These are phyloP conservation scores for Chrysochloris asiatica DNA, from an alignment of 2,113 vertebrate genomes.

Conservation along the genomic window DNA sequence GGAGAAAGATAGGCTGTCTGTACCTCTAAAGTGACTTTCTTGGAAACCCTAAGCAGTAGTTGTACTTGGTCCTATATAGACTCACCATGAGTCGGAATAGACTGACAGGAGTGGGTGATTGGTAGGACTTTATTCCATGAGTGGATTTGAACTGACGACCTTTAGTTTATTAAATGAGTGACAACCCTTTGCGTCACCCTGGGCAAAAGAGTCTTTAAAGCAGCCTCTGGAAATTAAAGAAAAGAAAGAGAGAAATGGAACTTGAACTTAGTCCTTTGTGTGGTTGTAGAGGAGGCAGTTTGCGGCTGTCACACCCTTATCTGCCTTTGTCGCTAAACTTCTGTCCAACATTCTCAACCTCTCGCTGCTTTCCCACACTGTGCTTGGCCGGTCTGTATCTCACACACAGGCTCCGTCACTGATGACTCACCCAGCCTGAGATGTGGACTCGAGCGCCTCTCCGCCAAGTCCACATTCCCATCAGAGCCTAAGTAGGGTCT, in stretches of 20 bases:
- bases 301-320: background rate
- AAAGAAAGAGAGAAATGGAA: background rate
- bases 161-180: background rate
- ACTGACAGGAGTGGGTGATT: background rate
- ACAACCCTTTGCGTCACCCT: background rate
- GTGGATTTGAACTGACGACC: background rate
- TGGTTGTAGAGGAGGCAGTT: background rate
- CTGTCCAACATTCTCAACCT: background rate
- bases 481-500: background rate
- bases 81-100: too few relatives aligned
- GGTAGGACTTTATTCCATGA: background rate
- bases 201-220: background rate
- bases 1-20: background rate
- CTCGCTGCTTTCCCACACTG: background rate
- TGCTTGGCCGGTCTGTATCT: background rate
- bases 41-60: too few relatives aligned
- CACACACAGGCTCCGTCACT: background rate
- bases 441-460: background rate
- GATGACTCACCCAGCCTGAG: background rate
- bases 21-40: background rate
- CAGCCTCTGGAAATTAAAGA: background rate
- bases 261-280: background rate
- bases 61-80: too few relatives aligned
- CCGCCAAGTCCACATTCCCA: background rate
- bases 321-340: conserved; percentile 26